Evolutionary conservation across 2,113 vertebrate genomes (phyloP).

Genomic region (Hydrolagus affinis): DNA sequence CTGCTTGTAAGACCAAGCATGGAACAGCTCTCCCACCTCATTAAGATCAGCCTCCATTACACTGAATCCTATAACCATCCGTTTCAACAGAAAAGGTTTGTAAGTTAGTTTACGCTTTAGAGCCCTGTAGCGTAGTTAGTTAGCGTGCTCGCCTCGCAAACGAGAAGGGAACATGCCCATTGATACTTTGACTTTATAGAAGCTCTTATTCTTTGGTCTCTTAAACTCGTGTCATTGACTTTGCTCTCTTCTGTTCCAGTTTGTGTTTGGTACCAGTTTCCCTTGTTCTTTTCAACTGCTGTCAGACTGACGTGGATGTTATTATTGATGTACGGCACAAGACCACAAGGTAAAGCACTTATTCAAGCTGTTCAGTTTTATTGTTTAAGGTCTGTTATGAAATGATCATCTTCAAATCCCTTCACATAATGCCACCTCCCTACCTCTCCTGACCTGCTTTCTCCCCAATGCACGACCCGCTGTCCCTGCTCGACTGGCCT

Average conservation of each 20-base stretch:
- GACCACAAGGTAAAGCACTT: conserved; percentile 63
- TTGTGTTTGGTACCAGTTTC: conserved; percentile 88
- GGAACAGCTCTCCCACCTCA: conserved; percentile 82
- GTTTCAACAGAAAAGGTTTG: conserved; percentile 78
- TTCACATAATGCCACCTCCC: too few relatives aligned
- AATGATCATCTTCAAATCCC: too few relatives aligned
- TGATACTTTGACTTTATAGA: too few relatives aligned
- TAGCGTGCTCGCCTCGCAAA: too few relatives aligned
- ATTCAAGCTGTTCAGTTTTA: neutral
- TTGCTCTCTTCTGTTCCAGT: conserved; percentile 49
- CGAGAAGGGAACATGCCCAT: too few relatives aligned
- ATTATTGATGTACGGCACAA: conserved; percentile 83
- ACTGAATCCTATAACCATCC: conserved; percentile 80
- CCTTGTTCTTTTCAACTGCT: conserved; percentile 84
- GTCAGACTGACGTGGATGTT: conserved; percentile 77
- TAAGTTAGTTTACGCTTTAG: neutral
- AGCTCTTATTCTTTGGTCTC: too few relatives aligned
- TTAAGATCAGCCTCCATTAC: conserved; percentile 87
- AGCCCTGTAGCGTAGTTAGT: too few relatives aligned
- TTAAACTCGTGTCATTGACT: neutral
- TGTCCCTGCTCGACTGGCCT: too few relatives aligned
- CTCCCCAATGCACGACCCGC: too few relatives aligned
- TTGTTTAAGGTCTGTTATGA: neutral
- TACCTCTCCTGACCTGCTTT: too few relatives aligned
- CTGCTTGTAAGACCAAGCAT: conserved; percentile 59